A percentile compares a stretch with the other conserved stretches of the same genome.
Evolutionary conservation across 30 jellyfish, hydroid and myxozoan genomes (phyloP).

Genomic region (Aurelia aurita): DNA sequence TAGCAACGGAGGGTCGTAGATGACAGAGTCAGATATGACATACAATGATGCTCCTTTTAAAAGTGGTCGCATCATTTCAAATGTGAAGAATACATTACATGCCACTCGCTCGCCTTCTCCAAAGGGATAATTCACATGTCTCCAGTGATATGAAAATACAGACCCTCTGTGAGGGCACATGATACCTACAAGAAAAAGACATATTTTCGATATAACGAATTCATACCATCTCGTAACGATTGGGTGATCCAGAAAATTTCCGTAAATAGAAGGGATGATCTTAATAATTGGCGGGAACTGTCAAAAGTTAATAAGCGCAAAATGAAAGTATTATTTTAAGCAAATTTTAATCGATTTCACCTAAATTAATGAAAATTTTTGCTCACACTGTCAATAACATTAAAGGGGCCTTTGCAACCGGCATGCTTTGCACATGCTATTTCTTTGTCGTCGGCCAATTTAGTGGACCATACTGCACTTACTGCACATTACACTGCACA

Average conservation of each 20-base stretch:
- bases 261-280: background rate
- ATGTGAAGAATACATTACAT: constrained; percentile 84
- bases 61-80: constrained; percentile 96
- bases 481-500: no score
- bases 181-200: constrained; percentile 58
- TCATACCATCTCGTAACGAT: background rate
- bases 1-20: constrained; percentile 84
- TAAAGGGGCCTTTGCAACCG: no score
- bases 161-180: constrained; percentile 97
- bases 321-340: no score
- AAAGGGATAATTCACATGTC: constrained; percentile 85
- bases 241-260: background rate
- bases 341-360: no score
- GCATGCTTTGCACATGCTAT: no score
- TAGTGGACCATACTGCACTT: no score
- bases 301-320: no score
- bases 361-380: no score
- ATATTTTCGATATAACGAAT: background rate
- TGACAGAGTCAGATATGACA: constrained; percentile 83
- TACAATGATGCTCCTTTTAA: constrained; percentile 74
- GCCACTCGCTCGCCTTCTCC: constrained; percentile 83
- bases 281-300: no score
- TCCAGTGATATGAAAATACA: constrained; percentile 86
- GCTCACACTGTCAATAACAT: no score
- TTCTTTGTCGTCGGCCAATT: no score